Percentiles rank a stretch among this genome's conserved stretches.
These are phyloP conservation scores for Stramonita haemastoma DNA, from an alignment of 2,888 invertebrate genomes.

Conservation along the genomic window DNA sequence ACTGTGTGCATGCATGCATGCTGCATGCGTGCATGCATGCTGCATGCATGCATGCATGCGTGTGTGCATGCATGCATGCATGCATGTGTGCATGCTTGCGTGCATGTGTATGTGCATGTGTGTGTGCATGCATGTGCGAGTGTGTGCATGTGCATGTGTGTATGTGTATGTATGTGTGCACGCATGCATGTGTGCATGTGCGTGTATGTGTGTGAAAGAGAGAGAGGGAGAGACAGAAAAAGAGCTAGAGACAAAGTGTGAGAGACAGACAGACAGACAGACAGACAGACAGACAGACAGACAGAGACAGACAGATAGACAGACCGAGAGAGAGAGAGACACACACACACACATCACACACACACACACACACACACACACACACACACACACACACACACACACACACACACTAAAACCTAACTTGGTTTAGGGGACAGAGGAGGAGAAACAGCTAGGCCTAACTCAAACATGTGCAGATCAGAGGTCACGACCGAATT, in stretches of 20 bases:
- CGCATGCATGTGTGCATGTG: background rate
- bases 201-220: background rate
- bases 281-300: background rate
- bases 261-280: background rate
- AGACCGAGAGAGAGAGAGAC: too few relatives aligned
- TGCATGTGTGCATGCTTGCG: background rate
- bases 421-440: too few relatives aligned
- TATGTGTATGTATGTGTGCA: background rate
- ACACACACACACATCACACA: too few relatives aligned
- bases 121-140: background rate
- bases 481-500: too few relatives aligned
- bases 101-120: background rate
- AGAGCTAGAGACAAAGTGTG: background rate
- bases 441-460: too few relatives aligned
- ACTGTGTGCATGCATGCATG: background rate
- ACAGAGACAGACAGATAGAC: background rate
- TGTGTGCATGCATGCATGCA: conserved; percentile 6
- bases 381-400: background rate
- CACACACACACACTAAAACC: background rate
- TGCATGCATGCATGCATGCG: background rate
- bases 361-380: background rate
- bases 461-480: too few relatives aligned
- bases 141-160: conserved; percentile 11
- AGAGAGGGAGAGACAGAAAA: background rate
- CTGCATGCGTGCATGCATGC: background rate